Conservation (phyloP, 2,113 vertebrate species). For the Gracilinanus agilis region DNA sequence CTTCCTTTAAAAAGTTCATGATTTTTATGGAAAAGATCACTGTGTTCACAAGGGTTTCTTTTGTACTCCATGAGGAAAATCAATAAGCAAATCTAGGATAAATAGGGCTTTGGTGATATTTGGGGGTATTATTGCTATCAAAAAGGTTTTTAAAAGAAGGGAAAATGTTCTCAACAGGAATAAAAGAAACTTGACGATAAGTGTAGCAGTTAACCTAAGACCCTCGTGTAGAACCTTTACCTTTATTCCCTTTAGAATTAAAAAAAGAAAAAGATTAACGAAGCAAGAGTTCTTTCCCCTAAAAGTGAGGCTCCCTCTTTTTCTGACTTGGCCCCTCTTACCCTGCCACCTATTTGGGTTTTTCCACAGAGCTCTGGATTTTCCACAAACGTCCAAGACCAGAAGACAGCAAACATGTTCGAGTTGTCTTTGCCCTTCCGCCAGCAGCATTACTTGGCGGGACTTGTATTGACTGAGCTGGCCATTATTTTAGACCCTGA, state of each 20-base stretch:
- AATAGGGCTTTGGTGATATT: not conserved
- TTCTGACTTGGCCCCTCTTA: not conserved
- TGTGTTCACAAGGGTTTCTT: constrained; percentile 19
- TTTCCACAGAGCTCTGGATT: constrained; percentile 95
- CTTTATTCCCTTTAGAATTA: not conserved
- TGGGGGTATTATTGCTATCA: not conserved
- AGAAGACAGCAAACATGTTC: constrained; percentile 99
- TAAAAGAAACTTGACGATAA: constrained; percentile 41
- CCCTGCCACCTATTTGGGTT: not conserved
- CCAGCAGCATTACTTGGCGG: constrained; percentile 97
- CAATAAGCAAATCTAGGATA: not conserved
- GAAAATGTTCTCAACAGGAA: constrained; percentile 24
- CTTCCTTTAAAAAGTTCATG: not conserved
- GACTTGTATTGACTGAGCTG: constrained; percentile 95
- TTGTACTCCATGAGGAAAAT: not conserved
- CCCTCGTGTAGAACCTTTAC: not conserved
- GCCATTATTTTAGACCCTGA: constrained; percentile 98
- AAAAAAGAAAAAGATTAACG: not conserved
- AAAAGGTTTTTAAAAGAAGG: constrained; percentile 11
- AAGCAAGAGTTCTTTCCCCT: not conserved
- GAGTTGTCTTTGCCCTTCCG: constrained; percentile 98
- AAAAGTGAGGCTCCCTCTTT: not conserved
- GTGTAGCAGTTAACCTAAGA: constrained; percentile 2
- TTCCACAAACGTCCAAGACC: constrained; percentile 97
- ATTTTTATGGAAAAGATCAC: constrained; percentile 31